Evolutionary conservation across 1,140 invertebrate genomes (phyloP).

Genomic region (Trachelipus rathkii): DNA sequence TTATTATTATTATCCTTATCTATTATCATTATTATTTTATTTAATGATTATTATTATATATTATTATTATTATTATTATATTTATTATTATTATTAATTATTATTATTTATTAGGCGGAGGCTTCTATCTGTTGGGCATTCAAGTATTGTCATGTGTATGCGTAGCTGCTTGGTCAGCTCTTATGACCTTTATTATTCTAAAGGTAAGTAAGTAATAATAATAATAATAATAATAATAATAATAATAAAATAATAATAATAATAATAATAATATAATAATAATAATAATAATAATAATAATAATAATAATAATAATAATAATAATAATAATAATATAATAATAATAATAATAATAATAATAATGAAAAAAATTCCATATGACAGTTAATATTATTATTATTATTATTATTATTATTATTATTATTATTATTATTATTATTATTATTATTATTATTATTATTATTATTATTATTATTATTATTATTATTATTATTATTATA

Average conservation of each 20-base stretch:
- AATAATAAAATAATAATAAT: conserved; percentile 12
- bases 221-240: too few relatives aligned
- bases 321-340: too few relatives aligned
- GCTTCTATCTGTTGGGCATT: conserved; percentile 75
- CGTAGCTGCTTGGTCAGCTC: conserved; percentile 66
- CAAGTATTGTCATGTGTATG: conserved; percentile 68
- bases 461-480: too few relatives aligned
- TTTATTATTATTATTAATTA: not conserved
- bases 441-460: too few relatives aligned
- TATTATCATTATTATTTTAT: not conserved
- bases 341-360: too few relatives aligned
- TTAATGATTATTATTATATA: not conserved
- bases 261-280: conserved; percentile 12
- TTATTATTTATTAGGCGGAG: conserved; percentile 62
- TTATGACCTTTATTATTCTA: conserved; percentile 65
- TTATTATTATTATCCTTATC: not conserved
- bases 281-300: conserved; percentile 5
- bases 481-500: too few relatives aligned
- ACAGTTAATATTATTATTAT: too few relatives aligned
- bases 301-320: conserved; percentile 7
- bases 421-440: too few relatives aligned
- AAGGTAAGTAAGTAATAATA: too few relatives aligned
- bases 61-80: not conserved
- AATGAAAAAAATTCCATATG: too few relatives aligned
- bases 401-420: too few relatives aligned